phyloP scores from a whole-genome alignment of 2,888 invertebrate genomes.

The Chelonus formosanus region DNA sequence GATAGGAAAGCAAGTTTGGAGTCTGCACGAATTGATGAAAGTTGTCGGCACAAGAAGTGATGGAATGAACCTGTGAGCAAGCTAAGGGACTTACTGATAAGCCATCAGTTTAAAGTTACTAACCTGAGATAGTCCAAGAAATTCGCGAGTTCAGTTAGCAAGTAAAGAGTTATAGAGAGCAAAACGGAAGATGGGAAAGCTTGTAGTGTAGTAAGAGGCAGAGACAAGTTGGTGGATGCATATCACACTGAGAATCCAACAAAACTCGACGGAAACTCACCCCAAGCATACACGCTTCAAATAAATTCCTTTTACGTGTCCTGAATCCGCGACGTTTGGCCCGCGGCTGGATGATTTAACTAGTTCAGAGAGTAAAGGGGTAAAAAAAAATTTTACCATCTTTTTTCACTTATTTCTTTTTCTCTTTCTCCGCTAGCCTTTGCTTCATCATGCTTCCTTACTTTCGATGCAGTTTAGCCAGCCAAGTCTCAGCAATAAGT shows the following conservation, averaged over 20 bases:
- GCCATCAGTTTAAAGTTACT: conserved; percentile 36
- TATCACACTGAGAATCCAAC: conserved; percentile 43
- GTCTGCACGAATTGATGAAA: conserved; percentile 27
- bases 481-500: not conserved
- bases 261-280: conserved; percentile 51
- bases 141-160: not conserved
- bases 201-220: conserved; percentile 6
- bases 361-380: conserved; percentile 41
- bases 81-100: conserved; percentile 38
- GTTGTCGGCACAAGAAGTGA: conserved; percentile 37
- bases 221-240: conserved; percentile 42
- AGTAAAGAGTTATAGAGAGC: conserved; percentile 1
- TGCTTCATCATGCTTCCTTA: not conserved
- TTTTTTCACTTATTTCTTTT: conserved; percentile 5
- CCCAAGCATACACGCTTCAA: conserved; percentile 55
- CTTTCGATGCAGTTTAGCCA: conserved; percentile 8
- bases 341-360: conserved; percentile 53
- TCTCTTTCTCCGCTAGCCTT: not conserved
- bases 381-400: conserved; percentile 10
- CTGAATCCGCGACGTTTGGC: conserved; percentile 51
- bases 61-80: conserved; percentile 31
- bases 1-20: conserved; percentile 2
- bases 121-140: too few species aligned
- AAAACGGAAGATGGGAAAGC: not conserved
- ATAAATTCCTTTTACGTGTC: conserved; percentile 62